Evolutionary conservation across 2,113 vertebrate species (phyloP).

Genomic region (Sarotherodon lohbergeri): DNA sequence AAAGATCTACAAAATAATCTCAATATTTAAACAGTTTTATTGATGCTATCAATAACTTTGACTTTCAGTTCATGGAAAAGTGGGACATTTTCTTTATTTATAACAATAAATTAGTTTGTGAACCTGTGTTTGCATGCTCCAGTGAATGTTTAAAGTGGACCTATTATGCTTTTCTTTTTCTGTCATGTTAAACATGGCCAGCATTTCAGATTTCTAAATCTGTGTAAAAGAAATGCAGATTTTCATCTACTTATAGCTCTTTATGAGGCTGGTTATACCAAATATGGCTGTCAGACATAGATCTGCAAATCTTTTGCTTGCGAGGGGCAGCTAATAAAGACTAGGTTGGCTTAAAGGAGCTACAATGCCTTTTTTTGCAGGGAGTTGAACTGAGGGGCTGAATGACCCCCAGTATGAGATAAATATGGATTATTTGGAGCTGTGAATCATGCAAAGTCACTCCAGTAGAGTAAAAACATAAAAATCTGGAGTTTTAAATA

Average conservation of each 20-base stretch:
- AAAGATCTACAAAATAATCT: not conserved
- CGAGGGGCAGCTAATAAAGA: not conserved
- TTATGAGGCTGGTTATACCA: not conserved
- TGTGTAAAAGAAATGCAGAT: not conserved
- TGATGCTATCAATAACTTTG: not conserved
- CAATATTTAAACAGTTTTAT: not conserved
- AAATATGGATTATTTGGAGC: not conserved
- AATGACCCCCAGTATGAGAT: not conserved
- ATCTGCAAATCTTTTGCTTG: not conserved
- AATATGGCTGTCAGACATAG: not conserved
- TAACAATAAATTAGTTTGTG: not conserved
- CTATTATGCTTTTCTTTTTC: not conserved
- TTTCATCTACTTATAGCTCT: not conserved
- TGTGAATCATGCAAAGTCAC: not conserved
- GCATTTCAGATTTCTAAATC: not conserved
- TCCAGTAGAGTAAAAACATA: not conserved
- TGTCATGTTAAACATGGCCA: not conserved
- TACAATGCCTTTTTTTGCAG: accelerated
- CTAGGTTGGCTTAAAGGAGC: not conserved
- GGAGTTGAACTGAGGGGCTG: not conserved
- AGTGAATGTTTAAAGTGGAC: not conserved
- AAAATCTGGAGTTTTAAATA: not conserved
- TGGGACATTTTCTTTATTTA: not conserved
- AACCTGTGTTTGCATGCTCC: not conserved
- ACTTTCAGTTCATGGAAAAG: not conserved